Percentiles rank a stretch among this genome's conserved stretches.
phyloP scores from a whole-genome alignment of 2,888 invertebrate genomes.

The Augochlorella aurata region DNA sequence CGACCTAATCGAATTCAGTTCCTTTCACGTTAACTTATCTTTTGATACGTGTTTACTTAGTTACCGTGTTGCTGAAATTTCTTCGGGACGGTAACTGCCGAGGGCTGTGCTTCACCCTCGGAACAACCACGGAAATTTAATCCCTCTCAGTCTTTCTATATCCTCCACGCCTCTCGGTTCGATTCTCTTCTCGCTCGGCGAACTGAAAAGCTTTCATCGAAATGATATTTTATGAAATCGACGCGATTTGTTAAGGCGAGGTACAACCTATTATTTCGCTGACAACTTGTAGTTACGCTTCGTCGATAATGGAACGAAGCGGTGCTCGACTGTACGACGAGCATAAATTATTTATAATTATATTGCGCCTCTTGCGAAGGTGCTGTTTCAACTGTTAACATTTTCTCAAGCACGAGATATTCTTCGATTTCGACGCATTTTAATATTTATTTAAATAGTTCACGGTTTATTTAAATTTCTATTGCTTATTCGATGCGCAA shows the following conservation, averaged over 20 bases:
- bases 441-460: too few relatives aligned
- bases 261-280: too few relatives aligned
- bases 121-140: neutral
- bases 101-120: neutral
- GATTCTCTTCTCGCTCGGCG: constrained; percentile 7
- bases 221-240: constrained; percentile 28
- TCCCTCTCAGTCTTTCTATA: neutral
- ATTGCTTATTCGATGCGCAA: too few relatives aligned
- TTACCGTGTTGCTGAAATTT: constrained; percentile 11
- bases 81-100: neutral
- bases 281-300: too few relatives aligned
- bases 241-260: neutral
- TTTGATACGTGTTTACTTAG: constrained; percentile 12
- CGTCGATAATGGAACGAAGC: too few relatives aligned
- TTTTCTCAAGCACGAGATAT: constrained; percentile 8
- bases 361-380: too few relatives aligned
- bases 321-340: too few relatives aligned
- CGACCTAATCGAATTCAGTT: neutral
- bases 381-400: constrained; percentile 6
- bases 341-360: too few relatives aligned
- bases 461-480: too few relatives aligned
- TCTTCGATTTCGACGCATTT: too few relatives aligned
- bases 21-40: constrained; percentile 15
- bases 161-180: neutral
- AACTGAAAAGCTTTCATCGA: constrained; percentile 32